Evolutionary conservation across 2,113 vertebrate genomes (phyloP), one percentile per base, ranked within the genome.

Genomic region (Rattus rattus): DNA sequence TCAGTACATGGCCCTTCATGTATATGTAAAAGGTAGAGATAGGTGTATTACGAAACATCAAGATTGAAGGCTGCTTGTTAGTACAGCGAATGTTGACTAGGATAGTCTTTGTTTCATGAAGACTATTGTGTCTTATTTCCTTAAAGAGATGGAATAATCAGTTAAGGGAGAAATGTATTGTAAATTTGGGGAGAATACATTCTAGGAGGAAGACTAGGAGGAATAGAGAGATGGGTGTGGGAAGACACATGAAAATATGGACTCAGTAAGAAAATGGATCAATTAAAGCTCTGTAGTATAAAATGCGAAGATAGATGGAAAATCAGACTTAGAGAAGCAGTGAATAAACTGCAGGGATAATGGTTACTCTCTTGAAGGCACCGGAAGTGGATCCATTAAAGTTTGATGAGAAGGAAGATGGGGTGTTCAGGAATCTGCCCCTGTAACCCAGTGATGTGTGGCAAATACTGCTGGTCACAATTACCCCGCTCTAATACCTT

Each of bases 401-500:
- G 26, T 0, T 65, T 83, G 69, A 28, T 24, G 33, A n/a, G 28
- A 63, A 70, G 54, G 65, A 43, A 39, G 39, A 16, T 10, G 16
- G 19, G 30, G 33, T 12, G 4, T 43, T 83, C 77, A 33, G 80
- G 85, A 69, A 73, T 33, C 17, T 72, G 30, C 65, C 93, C 81
- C 22, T 28, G 22, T 75, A 65, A 85, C 76, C 80, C 86, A 70
- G 49, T 33, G 69, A 26, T 4, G 33, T 36, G 20, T 67, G 36
- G 67, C 69, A 96, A 72, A 33, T 79, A 52, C 17, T 73, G 36
- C 56, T 36, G 83, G 91, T 94, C 96, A 92, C 5, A 36, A 84
- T 87, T 91, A 14, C 69, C 52, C 36, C 13, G 65, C 92, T 90
- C 87, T 69, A 76, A 84, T 81, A 96, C 94, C 88, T 52, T 52